Evolutionary conservation across 2,113 vertebrate genomes (phyloP), one percentile per base, ranked within the genome.

Genomic region (Amia ocellicauda): DNA sequence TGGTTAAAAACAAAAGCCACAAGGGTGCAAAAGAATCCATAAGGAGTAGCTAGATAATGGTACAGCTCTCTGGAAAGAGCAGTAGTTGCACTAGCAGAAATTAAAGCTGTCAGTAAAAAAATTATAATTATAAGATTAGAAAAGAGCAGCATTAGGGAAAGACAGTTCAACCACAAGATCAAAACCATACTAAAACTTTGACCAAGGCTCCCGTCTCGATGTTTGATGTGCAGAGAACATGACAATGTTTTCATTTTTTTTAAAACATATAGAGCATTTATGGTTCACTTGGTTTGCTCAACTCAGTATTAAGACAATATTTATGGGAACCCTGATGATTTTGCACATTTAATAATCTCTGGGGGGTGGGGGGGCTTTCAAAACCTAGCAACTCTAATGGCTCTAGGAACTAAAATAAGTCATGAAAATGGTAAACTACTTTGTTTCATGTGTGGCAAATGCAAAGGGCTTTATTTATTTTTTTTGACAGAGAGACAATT

Each of bases 81-180:
- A 56, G 14, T 28, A 43, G 24, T 65, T 31, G 24, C 64, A 63
- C 27, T 31, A 56, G 42, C 40, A n/a, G 52, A 53, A 59, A 28
- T 29, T 52, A 52, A 53, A 69, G 24, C 27, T 19, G 51, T 67
- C 51, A 60, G 9, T 64, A 69, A 77, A 47, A 69, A 56, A 56
- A 62, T 70, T 70, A 63, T 69, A 78, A 73, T 64, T 63, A 66
- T 63, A 63, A 50, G 47, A 50, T 50, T 50, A 50, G 16, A 47
- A 45, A 47, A 68, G 65, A 9, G 31, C 42, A 63, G 58, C 49
- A 53, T 45, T 23, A 22, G 17, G 27, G 65, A 22, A 24, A 19
- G 50, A 50, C 47, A 50, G 47, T 22, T 50, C 16, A 50, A 50
- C n/a, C 47, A 50, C 47, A 13, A 22, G 17, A 50, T 50, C 47